Percentiles rank a stretch among this genome's conserved stretches.
These are phyloP conservation scores for Thymelicus sylvestris DNA, from an alignment of 2,888 invertebrate species.

Conservation along the genomic window DNA sequence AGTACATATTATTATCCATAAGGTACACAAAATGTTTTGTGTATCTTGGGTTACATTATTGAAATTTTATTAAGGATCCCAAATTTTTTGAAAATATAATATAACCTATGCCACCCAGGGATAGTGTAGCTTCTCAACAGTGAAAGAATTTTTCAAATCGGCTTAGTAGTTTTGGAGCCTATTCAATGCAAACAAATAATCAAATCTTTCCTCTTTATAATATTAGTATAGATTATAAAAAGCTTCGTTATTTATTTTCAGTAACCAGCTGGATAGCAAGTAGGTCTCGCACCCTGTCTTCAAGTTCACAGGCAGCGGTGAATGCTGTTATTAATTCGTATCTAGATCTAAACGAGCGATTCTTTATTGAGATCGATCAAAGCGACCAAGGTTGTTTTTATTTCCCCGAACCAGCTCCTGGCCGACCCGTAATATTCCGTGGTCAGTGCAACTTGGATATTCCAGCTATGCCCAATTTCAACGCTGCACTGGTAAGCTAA, in stretches of 20 bases:
- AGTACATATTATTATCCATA: too few relatives aligned
- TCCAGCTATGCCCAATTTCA: slow-evolving; percentile 40
- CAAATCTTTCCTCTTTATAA: too few relatives aligned
- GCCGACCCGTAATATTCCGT: slow-evolving; percentile 49
- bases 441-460: slow-evolving; percentile 46
- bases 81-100: too few relatives aligned
- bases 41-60: too few relatives aligned
- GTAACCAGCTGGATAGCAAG: slow-evolving; percentile 75
- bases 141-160: too few relatives aligned
- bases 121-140: too few relatives aligned
- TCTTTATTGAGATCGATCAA: slow-evolving; percentile 56
- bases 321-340: slow-evolving; percentile 50
- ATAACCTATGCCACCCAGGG: too few relatives aligned
- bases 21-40: too few relatives aligned
- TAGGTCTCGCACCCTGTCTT: slow-evolving; percentile 53
- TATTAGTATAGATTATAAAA: too few relatives aligned
- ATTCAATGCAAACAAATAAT: too few relatives aligned
- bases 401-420: slow-evolving; percentile 57
- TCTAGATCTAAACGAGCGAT: slow-evolving; percentile 56
- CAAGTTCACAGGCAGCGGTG: slow-evolving; percentile 49
- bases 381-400: slow-evolving; percentile 66
- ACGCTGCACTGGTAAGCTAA: slow-evolving; percentile 56
- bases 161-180: too few relatives aligned
- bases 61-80: too few relatives aligned
- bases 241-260: slow-evolving; percentile 45